Percentiles rank a stretch among this genome's conserved stretches.
Conservation (phyloP, 2,888 invertebrate species). For the Kuschelorhynchus macadamiae region DNA sequence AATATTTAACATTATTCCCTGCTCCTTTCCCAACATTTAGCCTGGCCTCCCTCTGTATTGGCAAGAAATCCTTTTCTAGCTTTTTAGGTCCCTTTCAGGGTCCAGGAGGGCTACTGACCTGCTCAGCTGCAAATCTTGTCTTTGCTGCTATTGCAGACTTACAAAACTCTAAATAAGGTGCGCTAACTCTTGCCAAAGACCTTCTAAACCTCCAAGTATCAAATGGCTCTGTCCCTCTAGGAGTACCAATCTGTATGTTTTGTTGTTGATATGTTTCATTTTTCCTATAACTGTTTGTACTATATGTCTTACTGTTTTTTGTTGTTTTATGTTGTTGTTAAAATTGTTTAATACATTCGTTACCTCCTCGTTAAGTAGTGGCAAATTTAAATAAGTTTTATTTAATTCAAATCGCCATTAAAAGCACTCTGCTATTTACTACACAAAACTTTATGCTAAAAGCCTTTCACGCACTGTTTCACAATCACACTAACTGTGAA, state of each 20-base stretch:
- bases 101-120: constrained; percentile 55
- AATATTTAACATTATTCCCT: too few species aligned
- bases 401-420: too few species aligned
- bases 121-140: constrained; percentile 53
- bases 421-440: too few species aligned
- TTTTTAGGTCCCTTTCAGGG: constrained; percentile 50
- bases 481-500: too few species aligned
- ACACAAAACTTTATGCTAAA: too few species aligned
- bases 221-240: constrained; percentile 72
- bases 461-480: too few species aligned
- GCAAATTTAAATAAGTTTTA: too few species aligned
- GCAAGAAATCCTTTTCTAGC: constrained; percentile 29
- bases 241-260: constrained; percentile 70
- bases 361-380: too few species aligned
- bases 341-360: too few species aligned
- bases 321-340: constrained; percentile 57
- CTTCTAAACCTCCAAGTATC: constrained; percentile 73
- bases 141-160: constrained; percentile 61
- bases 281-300: constrained; percentile 60
- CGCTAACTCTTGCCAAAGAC: constrained; percentile 65
- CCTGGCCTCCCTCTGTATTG: constrained; percentile 49
- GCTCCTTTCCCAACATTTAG: constrained; percentile 23
- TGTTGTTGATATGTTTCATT: constrained; percentile 69
- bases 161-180: constrained; percentile 50
- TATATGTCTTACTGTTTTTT: constrained; percentile 27